Base-by-base conservation (phyloP, 2,888 invertebrate genomes). In the Drosophila trichaetosa region DNA sequence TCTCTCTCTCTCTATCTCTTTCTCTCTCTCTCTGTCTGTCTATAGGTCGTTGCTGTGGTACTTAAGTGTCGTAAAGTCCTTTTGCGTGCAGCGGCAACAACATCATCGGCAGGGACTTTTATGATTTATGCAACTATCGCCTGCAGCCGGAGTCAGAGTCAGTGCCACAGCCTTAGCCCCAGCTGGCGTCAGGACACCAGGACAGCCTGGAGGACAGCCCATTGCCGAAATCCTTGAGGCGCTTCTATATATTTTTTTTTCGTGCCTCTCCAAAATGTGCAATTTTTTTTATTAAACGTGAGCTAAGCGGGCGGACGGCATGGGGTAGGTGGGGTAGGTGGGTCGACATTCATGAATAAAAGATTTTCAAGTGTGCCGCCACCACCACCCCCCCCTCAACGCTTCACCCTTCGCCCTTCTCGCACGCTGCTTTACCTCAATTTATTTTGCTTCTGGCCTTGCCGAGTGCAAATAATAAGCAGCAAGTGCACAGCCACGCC, bases 61-160 rank as follows among this genome's bases (percentile, higher is more conserved):
- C 87, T 88, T 88, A 88, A 90, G 90, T 88, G 88, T 89, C 90
- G 82, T 88, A 89, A 88, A 87, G 90, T 90, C 87, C 83, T 87
- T 73, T 79, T 76, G 74, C 75, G 73, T 70, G 70, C 71, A 76
- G 54, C 58, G 72, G 63, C 60, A 58, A 57, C 71, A 75, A 65
- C 69, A 64, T 54, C 56, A 62, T 52, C 54, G 60, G 63, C 51
- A 61, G 69, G 73, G 62, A 83, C 70, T 86, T 90, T 90, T 88
- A 90, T 89, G 89, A 89, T 89, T 90, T 89, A 89, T 89, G 90
- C 90, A 85, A 82, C 90, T 88, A 89, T 82, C 84, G 87, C 89
- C 82, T 90, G 88, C 90, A 86, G 90, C 78, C 53, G 40, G 34
- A 38, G 61, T 36, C 52, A 40, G 63, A 36, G 42, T 34, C 76